Evolutionary conservation across 2,888 invertebrate species (phyloP), one percentile per base, ranked within the genome.

Genomic region (Alentia gelatinosa): DNA sequence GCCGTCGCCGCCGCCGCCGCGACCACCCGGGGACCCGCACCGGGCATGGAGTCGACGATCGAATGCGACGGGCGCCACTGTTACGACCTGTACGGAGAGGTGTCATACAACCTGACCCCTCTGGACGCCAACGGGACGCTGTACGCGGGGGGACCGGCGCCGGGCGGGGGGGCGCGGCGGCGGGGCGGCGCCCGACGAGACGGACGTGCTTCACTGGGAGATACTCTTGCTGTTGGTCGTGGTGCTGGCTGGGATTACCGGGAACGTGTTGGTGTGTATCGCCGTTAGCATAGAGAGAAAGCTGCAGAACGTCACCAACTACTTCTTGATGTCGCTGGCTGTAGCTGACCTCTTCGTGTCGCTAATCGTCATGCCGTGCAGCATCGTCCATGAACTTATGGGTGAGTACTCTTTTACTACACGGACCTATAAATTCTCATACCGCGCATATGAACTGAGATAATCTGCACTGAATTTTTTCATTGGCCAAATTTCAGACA

Each of bases 301-400:
- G 94, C 96, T 99, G 92, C 99, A 99, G 96, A 99, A 98, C 96
- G 98, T 98, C 93, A 99, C 99, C 93, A 99, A 99, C 96, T 99
- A 99, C 96, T 99, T 99, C 96, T 97, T 99, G 92, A 97, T 99
- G 94, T 99, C 99, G 35, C 96, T 99, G 96, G 98, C 99, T 79
- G 98, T 99, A 90, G 99, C 99, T 90, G 99, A 99, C 96, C 97
- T 99, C 91, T 97, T 99, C 92, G 99, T 99, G 95, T 98, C 98
- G 95, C 96, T 98, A 92, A 98, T 99, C 95, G 99, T 99, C 91
- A 99, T 99, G 99, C 99, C 99, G 3, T 97, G 99, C 96, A 98
- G 98, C 92, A 98, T 99, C 56, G 98, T 99, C 94, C 98, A 98
- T 40, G 98, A 98, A 95, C 98, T 99, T 96, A 97, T 98, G 95